Base-by-base conservation (phyloP, 92 coral and sea anemone species). In the Porites evermanni region DNA sequence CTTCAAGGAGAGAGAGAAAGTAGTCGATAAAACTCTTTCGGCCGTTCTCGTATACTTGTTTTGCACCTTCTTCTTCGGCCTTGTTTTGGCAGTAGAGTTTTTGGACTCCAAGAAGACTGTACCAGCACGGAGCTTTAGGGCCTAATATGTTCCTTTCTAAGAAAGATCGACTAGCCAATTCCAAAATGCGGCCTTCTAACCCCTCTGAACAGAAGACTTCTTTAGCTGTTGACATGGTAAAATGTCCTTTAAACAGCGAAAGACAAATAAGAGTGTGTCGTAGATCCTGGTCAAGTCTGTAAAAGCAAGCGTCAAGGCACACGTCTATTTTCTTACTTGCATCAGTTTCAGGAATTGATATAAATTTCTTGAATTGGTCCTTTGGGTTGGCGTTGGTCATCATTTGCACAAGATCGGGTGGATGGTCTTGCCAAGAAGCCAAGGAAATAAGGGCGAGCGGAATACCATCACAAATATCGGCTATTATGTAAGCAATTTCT, bases 401-500 rank as follows among this genome's bases (percentile, higher is more conserved):
- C 24, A 32, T 2, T 19, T 78, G 8, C 47, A 78, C 58, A 16
- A 38, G 47, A 13, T 58, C n/a, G 13, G 7, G 19, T 17, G 24
- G 67, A 20, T 67, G 19, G 61, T 20, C 32, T 0, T 50, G 21
- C 21, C 18, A 80, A 3, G 73, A 80, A 7, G 70, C 70, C 24
- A 80, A 68, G 18, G 84, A 51, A 63, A 3, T 23, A 53, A 80
- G 65, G 52, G 67, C 65, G 47, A 88, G 67, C 7, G 94, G 94
- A 69, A 92, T 80, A 0, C 95, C 92, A 19, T 75, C 70, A 26
- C 95, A 92, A 64, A 85, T 24, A 84, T 26, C 75, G 8, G 82
- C 77, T 12, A 92, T 72, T 9, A 32, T 17, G 16, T 88, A 21
- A 1, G 95, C 92, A 63, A 44, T 51, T 18, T 69, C 67, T 59